Base-by-base conservation (phyloP, 2,888 invertebrate species). In the Calliscelio sp. region DNA sequence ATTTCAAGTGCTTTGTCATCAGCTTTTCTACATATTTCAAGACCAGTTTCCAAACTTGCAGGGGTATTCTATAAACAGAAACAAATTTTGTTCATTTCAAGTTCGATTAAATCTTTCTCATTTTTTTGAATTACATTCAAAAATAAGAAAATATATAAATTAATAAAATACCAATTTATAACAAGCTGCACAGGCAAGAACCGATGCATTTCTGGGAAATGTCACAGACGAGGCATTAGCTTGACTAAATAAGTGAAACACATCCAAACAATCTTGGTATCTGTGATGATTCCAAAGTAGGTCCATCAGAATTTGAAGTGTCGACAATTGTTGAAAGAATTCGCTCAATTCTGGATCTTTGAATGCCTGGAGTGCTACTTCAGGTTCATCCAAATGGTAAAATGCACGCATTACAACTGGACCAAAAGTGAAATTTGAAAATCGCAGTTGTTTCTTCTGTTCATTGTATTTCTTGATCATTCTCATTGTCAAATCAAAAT, bases 381-480 rank as follows among this genome's bases (percentile, higher is more conserved):
- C 94, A 1, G 96, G 95, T 89, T 96, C 95, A 91, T 97, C 95
- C 41, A 97, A 92, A 88, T 94, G 94, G 91, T 97, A 94, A 80
- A 96, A 96, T 94, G 97, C 94, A 88, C 97, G 94, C 97, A 97
- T 97, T 0, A 96, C 94, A 14, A 97, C 96, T 4, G 97, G 97
- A 0, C 97, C 97, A 94, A 97, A 97, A 5, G 96, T 91, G 92
- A 95, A 97, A 86, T 94, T 96, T n/a, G 97, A 96, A 94, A 97
- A 97, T 81, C 97, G 93, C 74, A 96, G 92, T 86, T 96, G 95
- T 84, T 95, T 94, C 84, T 95, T 96, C 91, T 97, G 97, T 18
- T 93, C 91, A 89, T 96, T 95, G 89, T 96, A 97, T 95, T 95
- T 96, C 92, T 94, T 94, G 85, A 97, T 93, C 97, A 97, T 97